phyloP scores from a whole-genome alignment of 2,797 vertebrate species.

The Smutsia gigantea region DNA sequence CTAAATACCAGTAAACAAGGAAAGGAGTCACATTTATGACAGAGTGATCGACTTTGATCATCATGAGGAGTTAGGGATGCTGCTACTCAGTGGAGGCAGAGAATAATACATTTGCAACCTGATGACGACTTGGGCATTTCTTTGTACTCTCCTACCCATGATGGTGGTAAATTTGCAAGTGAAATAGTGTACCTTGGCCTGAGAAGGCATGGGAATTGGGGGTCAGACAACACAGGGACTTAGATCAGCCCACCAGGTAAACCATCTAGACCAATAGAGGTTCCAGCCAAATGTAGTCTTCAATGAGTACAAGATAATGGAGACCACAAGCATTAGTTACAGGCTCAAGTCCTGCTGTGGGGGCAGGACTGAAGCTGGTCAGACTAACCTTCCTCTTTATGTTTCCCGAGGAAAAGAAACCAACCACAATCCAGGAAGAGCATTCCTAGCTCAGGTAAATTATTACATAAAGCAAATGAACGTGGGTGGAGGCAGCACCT shows the following conservation, averaged over 20 bases:
- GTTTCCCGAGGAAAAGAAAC: not conserved
- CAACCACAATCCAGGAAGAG: not conserved
- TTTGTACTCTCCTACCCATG: not conserved
- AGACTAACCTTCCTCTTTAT: not conserved
- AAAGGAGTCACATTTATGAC: not conserved
- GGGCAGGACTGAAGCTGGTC: not conserved
- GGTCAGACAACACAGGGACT: not conserved
- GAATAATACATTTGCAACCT: not conserved
- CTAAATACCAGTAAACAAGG: not conserved
- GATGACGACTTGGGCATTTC: not conserved
- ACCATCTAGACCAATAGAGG: not conserved
- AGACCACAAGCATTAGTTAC: not conserved
- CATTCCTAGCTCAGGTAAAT: not conserved
- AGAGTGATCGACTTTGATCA: not conserved
- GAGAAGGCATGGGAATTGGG: not conserved
- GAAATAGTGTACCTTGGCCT: not conserved
- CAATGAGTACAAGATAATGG: not conserved
- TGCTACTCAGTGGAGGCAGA: not conserved
- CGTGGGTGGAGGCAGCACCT: not conserved
- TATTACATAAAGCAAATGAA: not conserved
- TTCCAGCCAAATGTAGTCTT: not conserved
- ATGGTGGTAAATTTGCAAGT: not conserved
- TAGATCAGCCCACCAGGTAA: not conserved
- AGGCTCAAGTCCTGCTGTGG: not conserved
- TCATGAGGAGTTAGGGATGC: not conserved